Conservation (phyloP, 2,888 invertebrate species). For the Volucella bombylans region DNA sequence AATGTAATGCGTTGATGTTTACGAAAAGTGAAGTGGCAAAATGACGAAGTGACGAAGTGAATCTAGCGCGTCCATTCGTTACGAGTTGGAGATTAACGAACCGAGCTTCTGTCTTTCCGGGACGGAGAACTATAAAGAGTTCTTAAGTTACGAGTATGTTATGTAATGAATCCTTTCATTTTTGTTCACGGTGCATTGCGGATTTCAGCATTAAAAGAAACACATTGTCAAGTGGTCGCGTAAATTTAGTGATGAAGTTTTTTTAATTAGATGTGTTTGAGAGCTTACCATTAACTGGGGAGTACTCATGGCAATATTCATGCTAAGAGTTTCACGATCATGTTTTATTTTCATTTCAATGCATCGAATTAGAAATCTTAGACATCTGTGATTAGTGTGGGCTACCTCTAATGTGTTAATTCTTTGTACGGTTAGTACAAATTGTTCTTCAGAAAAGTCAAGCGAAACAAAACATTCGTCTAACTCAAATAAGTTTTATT, state of each 20-base stretch:
- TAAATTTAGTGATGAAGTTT: not conserved
- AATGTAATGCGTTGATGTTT: constrained; percentile 61
- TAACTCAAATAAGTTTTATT: too few species aligned
- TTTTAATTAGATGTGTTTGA: constrained; percentile 3
- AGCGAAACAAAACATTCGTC: too few species aligned
- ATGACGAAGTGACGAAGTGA: constrained; percentile 13
- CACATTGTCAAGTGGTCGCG: constrained; percentile 5
- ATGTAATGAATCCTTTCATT: constrained; percentile 66
- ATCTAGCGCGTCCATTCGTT: constrained; percentile 57
- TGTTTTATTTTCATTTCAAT: too few species aligned
- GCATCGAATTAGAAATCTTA: too few species aligned
- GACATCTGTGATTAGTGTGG: too few species aligned
- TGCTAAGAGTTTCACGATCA: too few species aligned
- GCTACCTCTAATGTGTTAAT: too few species aligned
- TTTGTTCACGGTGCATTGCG: constrained; percentile 54
- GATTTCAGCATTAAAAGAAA: constrained; percentile 30
- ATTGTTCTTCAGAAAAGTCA: too few species aligned
- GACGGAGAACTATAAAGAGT: constrained; percentile 67
- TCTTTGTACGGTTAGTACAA: too few species aligned
- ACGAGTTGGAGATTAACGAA: constrained; percentile 63
- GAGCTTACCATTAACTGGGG: not conserved
- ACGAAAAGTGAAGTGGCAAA: too few species aligned
- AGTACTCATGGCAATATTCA: too few species aligned
- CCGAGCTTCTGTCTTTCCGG: constrained; percentile 66
- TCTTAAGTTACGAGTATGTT: constrained; percentile 9